Conservation (phyloP, 2,888 invertebrate species). For the Aethes cnicana region DNA sequence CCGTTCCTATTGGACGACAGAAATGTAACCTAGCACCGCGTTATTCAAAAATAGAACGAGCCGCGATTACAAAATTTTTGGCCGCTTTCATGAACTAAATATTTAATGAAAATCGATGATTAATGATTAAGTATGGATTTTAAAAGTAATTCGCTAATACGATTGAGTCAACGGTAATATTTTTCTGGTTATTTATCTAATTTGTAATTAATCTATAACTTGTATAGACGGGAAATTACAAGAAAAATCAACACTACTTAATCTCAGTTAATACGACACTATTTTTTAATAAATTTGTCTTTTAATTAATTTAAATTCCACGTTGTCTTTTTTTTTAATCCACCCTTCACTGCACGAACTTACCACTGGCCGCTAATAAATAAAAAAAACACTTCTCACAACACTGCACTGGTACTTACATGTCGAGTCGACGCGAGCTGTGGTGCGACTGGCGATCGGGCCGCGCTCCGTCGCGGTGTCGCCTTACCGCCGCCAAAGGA, state of each 20-base stretch:
- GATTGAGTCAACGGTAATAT: too few species aligned
- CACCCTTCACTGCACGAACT: conserved; percentile 52
- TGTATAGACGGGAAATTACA: too few species aligned
- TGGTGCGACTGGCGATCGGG: conserved; percentile 76
- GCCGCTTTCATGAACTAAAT: conserved; percentile 37
- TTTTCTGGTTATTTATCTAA: too few species aligned
- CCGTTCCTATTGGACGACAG: conserved; percentile 62
- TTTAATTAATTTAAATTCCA: conserved; percentile 24
- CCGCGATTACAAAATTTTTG: conserved; percentile 53
- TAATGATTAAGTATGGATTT: too few species aligned
- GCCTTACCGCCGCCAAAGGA: conserved; percentile 80
- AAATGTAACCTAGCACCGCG: conserved; percentile 79
- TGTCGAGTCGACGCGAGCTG: conserved; percentile 82
- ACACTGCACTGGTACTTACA: conserved; percentile 78
- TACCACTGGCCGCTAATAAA: conserved; percentile 55
- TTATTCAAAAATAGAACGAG: conserved; percentile 78
- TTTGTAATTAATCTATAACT: too few species aligned
- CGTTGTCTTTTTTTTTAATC: not conserved
- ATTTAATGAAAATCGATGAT: conserved; percentile 7
- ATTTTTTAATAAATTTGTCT: too few species aligned
- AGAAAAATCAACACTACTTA: too few species aligned
- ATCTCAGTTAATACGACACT: too few species aligned
- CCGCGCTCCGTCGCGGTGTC: conserved; percentile 68
- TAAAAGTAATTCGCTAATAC: too few species aligned
- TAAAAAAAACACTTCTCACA: conserved; percentile 55